A percentile compares a stretch with the other conserved stretches of the same genome.
phyloP scores from a whole-genome alignment of 2,888 invertebrate genomes.

The Heliconius ismenius region DNA sequence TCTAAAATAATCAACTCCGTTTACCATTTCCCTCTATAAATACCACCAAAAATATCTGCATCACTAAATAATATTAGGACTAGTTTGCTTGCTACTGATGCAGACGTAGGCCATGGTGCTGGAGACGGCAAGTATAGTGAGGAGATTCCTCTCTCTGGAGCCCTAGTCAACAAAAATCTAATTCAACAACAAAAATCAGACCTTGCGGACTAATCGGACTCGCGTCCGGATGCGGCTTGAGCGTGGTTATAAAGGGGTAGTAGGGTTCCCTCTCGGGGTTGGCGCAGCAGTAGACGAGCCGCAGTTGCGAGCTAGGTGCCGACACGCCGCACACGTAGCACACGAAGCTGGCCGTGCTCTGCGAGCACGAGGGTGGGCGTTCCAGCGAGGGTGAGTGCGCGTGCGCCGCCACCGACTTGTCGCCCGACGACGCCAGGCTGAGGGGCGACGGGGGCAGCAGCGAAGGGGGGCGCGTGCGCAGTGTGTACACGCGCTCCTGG shows the following conservation, averaged over 20 bases:
- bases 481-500: slow-evolving; percentile 89
- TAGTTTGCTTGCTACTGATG: no score
- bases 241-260: slow-evolving; percentile 92
- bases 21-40: no score
- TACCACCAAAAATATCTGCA: no score
- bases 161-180: background rate
- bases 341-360: slow-evolving; percentile 83
- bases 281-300: slow-evolving; percentile 91
- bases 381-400: slow-evolving; percentile 66
- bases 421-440: slow-evolving; percentile 72
- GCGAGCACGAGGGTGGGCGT: slow-evolving; percentile 55
- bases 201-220: slow-evolving; percentile 95
- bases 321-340: slow-evolving; percentile 94
- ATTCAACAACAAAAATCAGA: slow-evolving; percentile 45
- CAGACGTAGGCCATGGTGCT: no score
- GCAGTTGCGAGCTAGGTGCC: slow-evolving; percentile 89
- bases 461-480: slow-evolving; percentile 88
- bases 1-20: no score
- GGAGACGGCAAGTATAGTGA: no score
- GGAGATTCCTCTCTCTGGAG: no score
- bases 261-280: slow-evolving; percentile 93
- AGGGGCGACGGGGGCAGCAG: slow-evolving; percentile 77
- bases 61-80: no score
- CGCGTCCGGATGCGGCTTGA: slow-evolving; percentile 91
- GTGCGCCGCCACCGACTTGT: slow-evolving; percentile 64